Base-by-base conservation (phyloP, 2,888 invertebrate species). In the Tenthredo amoena region DNA sequence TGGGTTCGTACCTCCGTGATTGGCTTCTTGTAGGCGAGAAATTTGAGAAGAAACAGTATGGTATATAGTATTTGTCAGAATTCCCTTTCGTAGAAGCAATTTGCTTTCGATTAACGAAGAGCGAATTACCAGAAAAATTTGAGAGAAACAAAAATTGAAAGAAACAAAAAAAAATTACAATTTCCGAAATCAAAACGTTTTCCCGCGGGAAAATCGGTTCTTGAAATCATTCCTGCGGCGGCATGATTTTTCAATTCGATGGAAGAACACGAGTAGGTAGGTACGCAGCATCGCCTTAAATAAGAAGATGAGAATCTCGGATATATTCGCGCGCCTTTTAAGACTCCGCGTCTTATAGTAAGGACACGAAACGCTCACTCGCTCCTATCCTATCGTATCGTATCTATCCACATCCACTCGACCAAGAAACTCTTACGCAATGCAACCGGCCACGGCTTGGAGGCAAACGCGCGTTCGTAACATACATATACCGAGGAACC, bases 361-460 rank as follows among this genome's bases (percentile, higher is more conserved):
- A 74, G 74, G 74, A 74, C 43, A 43, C 74, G 43, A n/a, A 43
- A 21, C 43, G 43, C n/a, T 74, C 74, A 5, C 26, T 40, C 68
- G 21, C 40, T 43, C 74, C 43, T 40, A 34, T 34, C 68, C 15
- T 34, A 68, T 62, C 62, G 21, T 65, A 34, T 31, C 21, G 74
- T 40, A 74, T 43, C 55, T 50, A 50, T 62, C 81, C 34, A 15
- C 34, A 62, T 21, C 62, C 40, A 81, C 37, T 18, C 77, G 77
- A 62, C 21, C 21, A 26, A 18, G 68, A 26, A 40, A 40, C 43
- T 21, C 68, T 83, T 83, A 83, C 83, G 83, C 83, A 83, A 83
- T 50, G 26, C 83, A 50, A 83, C 47, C 68, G 68, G 83, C 83
- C 55, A 26, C 77, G 5, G 31, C 26, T 47, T 4, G 31, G 77